Evolutionary conservation across 1,140 invertebrate genomes (phyloP).

Genomic region (Vollenhovia emeryi): DNA sequence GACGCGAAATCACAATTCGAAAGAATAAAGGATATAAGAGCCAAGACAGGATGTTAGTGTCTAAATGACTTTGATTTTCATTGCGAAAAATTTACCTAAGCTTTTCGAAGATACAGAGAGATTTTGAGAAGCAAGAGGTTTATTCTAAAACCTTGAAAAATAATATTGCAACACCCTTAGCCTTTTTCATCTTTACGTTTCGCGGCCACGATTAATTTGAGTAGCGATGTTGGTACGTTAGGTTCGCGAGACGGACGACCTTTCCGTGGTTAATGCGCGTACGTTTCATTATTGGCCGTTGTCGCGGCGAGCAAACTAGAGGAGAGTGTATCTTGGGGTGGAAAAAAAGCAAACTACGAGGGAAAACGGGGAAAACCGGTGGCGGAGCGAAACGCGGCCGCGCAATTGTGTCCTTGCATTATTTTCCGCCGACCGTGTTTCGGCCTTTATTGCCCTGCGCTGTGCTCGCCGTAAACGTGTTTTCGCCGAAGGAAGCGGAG

Average conservation of each 20-base stretch:
- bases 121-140: neutral
- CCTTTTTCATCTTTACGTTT: neutral
- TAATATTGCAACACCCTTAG: neutral
- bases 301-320: neutral
- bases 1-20: no score
- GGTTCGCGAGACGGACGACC: neutral
- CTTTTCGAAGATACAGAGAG: neutral
- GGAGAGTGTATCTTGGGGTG: neutral
- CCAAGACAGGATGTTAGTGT: no score
- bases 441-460: conserved; percentile 61
- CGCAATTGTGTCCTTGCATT: conserved; percentile 52
- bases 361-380: neutral
- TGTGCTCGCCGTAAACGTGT: conserved; percentile 60
- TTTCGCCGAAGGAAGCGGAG: conserved; percentile 41
- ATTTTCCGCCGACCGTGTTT: conserved; percentile 53
- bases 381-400: neutral
- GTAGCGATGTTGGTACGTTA: neutral
- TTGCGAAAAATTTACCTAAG: no score
- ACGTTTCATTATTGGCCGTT: conserved; percentile 51
- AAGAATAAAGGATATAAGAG: no score
- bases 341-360: conserved; percentile 1
- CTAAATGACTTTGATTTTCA: no score
- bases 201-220: neutral
- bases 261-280: conserved; percentile 14
- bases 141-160: neutral